Evolutionary conservation across 1,140 invertebrate species (phyloP).

Genomic region (Rhyacophila brunnea): DNA sequence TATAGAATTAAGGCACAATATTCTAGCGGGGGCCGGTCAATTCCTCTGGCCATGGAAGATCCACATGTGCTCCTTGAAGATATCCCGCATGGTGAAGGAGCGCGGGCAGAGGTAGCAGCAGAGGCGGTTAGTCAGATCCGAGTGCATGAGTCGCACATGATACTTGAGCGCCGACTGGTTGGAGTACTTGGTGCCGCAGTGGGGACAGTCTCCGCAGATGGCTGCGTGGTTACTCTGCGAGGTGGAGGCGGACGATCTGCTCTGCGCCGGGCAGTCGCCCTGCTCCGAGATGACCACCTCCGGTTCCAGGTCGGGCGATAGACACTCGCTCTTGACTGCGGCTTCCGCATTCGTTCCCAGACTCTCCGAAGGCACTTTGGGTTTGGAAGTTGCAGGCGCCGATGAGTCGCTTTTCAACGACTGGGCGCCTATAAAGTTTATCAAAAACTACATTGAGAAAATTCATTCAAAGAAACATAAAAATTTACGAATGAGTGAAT

Average conservation of each 20-base stretch:
- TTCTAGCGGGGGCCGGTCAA: slow-evolving; percentile 39
- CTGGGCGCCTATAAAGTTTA: slow-evolving; percentile 26
- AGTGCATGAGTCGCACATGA: slow-evolving; percentile 67
- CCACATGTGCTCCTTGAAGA: slow-evolving; percentile 66
- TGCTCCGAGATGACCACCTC: slow-evolving; percentile 51
- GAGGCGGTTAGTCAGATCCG: slow-evolving; percentile 62
- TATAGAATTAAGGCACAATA: too few species aligned
- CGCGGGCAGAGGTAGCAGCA: slow-evolving; percentile 66
- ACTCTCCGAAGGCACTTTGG: slow-evolving; percentile 2
- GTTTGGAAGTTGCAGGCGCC: not conserved
- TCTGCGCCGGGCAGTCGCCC: slow-evolving; percentile 27
- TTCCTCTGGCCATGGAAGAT: slow-evolving; percentile 62
- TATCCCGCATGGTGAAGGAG: slow-evolving; percentile 63
- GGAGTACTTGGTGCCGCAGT: slow-evolving; percentile 63
- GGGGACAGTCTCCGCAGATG: slow-evolving; percentile 63
- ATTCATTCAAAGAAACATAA: too few species aligned
- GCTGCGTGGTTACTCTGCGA: slow-evolving; percentile 56
- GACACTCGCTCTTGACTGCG: slow-evolving; percentile 46
- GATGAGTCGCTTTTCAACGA: slow-evolving; percentile 25
- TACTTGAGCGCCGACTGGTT: slow-evolving; percentile 69
- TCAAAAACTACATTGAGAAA: too few species aligned
- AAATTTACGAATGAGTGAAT: too few species aligned
- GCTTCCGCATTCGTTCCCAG: not conserved
- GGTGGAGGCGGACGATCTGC: slow-evolving; percentile 45
- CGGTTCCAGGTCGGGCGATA: slow-evolving; percentile 52